These are phyloP conservation scores for Tragelaphus buxtoni DNA, from an alignment of 2,113 vertebrate genomes.

Conservation along the genomic window DNA sequence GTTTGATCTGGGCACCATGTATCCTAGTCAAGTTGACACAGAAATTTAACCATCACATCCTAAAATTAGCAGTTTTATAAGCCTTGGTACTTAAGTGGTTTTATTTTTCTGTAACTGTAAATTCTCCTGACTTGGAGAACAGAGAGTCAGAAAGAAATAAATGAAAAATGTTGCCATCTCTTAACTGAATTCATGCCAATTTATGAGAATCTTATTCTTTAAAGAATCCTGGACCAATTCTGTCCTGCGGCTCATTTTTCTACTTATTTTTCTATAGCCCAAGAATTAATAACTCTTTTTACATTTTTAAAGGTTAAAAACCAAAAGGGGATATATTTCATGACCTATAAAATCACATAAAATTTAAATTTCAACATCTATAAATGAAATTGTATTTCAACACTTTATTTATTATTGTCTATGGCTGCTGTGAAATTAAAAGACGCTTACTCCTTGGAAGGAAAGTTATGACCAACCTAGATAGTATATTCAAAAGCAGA, in stretches of 20 bases:
- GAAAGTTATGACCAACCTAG: no score
- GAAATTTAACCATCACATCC: background rate
- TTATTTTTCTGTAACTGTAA: background rate
- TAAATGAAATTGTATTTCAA: background rate
- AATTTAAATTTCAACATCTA: background rate
- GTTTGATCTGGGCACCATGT: background rate
- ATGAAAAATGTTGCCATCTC: background rate
- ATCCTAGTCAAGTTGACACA: background rate
- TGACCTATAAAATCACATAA: background rate
- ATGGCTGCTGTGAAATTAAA: no score
- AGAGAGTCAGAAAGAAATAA: background rate
- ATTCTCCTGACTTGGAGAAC: background rate
- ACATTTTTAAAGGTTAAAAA: background rate
- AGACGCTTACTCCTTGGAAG: no score
- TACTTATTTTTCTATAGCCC: background rate
- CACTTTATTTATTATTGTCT: background rate
- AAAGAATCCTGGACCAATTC: background rate
- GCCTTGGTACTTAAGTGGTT: background rate
- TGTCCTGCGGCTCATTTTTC: background rate
- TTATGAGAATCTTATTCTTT: background rate
- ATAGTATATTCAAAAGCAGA: no score
- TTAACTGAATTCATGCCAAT: background rate
- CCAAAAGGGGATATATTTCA: background rate
- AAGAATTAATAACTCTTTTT: background rate
- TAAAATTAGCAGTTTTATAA: background rate